Evolutionary conservation across 2,888 invertebrate genomes (phyloP).

Genomic region (Cactoblastis cactorum): DNA sequence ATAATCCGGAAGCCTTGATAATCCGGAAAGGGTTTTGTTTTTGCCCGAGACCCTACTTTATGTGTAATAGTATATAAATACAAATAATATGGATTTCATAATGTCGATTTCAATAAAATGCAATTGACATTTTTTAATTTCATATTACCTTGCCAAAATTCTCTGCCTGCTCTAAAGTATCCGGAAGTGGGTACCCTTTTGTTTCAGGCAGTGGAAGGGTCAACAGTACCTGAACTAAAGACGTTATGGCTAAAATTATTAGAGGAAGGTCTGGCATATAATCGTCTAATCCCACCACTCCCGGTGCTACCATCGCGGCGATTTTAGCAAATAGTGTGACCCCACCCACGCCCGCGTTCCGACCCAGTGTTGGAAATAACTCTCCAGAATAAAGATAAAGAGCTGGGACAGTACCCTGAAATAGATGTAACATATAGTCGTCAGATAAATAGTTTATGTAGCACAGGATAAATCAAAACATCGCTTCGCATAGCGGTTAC

Average conservation of each 20-base stretch:
- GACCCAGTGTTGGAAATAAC: constrained; percentile 86
- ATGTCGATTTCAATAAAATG: too few relatives aligned
- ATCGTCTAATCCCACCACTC: constrained; percentile 48
- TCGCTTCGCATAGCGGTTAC: too few relatives aligned
- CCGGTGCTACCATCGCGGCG: constrained; percentile 84
- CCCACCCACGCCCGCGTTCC: constrained; percentile 87
- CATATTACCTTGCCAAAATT: constrained; percentile 20
- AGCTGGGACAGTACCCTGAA: constrained; percentile 74
- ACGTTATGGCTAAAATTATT: constrained; percentile 45
- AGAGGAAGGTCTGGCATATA: constrained; percentile 47
- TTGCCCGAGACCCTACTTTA: too few relatives aligned
- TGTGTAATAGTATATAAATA: too few relatives aligned
- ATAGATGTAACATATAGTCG: not conserved
- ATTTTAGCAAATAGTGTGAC: constrained; percentile 87
- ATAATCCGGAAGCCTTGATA: too few relatives aligned
- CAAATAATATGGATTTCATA: too few relatives aligned
- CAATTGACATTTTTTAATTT: not conserved
- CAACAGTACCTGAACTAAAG: constrained; percentile 50
- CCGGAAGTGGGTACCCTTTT: constrained; percentile 64
- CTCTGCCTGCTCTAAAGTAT: constrained; percentile 75
- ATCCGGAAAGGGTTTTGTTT: too few relatives aligned
- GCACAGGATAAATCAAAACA: too few relatives aligned
- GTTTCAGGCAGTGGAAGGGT: constrained; percentile 67
- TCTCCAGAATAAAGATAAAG: constrained; percentile 88
- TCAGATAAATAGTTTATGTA: too few relatives aligned